Evolutionary conservation across 2,113 vertebrate genomes (phyloP), one percentile per base, ranked within the genome.

Genomic region (Forbesichthys papilliferus): DNA sequence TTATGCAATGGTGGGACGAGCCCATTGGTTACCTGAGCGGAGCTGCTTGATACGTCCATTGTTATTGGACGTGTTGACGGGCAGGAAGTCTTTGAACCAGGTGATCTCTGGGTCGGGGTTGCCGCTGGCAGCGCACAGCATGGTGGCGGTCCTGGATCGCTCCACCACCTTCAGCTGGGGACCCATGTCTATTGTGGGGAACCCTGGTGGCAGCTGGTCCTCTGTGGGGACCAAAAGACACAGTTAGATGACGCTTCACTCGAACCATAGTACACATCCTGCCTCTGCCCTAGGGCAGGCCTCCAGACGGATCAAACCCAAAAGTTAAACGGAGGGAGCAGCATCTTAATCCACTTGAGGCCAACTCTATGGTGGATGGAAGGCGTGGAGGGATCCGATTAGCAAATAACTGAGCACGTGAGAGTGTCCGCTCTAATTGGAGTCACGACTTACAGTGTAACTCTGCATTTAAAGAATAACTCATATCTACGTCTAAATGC

Each of bases 61-160:
- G 90, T 96, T 98, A 92, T 93, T 96, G 92, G 94, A 95, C 56
- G 96, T 99, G 87, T 98, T 96, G 57, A 99, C 97, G 0, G 98
- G 98, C 76, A 99, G 90, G 88, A 98, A 99, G 92, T 99, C 98
- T 90, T 99, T 99, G 91, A 99, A 99, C 98, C 98, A 99, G 76
- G 95, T 96, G 88, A 99, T 99, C 93, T 99, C 97, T 4, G 98
- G 98, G 91, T 99, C 98, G 49, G 98, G 98, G 88, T 96, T 97
- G 71, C 98, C 98, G 59, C 97, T 99, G 81, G 98, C 98, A 68
- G 97, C 98, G 61, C 98, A 99, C 70, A 99, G 90, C 98, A 99
- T 99, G 74, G 97, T 99, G 92, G 98, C 98, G 0, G 98, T 98
- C 87, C 97, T 95, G 27, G 97, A 98, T 12, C 97, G 95, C 92